A percentile compares a stretch with the other conserved stretches of the same genome.
Conservation (phyloP, 2,113 vertebrate species). For the Podarcis raffonei region DNA sequence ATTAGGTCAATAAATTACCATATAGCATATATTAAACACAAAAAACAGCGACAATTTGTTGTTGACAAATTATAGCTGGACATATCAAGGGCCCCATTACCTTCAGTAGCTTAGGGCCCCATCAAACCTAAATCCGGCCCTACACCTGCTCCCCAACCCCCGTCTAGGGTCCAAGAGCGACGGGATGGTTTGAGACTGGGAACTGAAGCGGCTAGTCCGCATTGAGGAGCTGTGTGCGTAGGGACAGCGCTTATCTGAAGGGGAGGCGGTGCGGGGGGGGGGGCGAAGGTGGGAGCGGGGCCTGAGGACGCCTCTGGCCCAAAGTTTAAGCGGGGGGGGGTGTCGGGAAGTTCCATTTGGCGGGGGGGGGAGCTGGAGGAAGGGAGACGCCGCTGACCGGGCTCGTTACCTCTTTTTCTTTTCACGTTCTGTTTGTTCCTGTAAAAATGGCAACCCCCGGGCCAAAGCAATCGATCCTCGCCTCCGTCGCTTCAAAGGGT, state of each 20-base stretch:
- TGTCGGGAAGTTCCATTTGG: not conserved
- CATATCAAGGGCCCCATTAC: too few relatives aligned
- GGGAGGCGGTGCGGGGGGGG: too few relatives aligned
- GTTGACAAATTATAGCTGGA: too few relatives aligned
- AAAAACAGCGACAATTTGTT: too few relatives aligned
- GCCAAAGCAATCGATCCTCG: not conserved
- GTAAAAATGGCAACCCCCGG: slow-evolving; percentile 17
- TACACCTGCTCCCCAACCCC: too few relatives aligned
- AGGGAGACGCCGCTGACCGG: too few relatives aligned
- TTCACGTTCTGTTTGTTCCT: not conserved
- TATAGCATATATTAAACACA: too few relatives aligned
- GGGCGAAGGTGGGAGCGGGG: not conserved
- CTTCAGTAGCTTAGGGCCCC: too few relatives aligned
- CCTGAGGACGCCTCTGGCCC: not conserved
- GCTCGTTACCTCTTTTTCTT: not conserved
- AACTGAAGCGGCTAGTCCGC: not conserved
- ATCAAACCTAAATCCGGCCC: too few relatives aligned
- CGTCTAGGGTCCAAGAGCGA: too few relatives aligned
- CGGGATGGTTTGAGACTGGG: not conserved
- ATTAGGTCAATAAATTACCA: too few relatives aligned
- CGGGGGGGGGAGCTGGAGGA: not conserved
- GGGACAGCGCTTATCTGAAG: not conserved
- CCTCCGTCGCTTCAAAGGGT: not conserved
- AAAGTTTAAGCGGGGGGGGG: not conserved
- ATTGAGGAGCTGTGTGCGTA: not conserved